Conservation (phyloP, 2,113 vertebrate species). For the Limnothrissa miodon region DNA sequence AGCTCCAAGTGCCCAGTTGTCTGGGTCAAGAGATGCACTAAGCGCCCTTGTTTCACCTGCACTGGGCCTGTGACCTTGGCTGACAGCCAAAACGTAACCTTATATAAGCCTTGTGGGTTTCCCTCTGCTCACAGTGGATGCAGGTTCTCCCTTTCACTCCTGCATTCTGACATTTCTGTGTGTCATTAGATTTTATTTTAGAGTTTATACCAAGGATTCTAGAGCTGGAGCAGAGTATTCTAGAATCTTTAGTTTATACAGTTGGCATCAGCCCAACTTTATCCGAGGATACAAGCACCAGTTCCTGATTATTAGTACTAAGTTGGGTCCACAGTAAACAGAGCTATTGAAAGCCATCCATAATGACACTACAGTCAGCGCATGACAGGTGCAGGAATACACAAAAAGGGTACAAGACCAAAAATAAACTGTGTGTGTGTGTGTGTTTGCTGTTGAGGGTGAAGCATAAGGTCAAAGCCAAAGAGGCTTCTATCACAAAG, state of each 20-base stretch:
- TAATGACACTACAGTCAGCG: too few species aligned
- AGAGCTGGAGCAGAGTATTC: too few species aligned
- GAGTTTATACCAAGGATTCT: too few species aligned
- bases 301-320: too few species aligned
- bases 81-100: not conserved
- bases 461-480: not conserved
- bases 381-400: too few species aligned
- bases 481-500: not conserved
- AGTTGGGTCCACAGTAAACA: too few species aligned
- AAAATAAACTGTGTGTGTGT: not conserved
- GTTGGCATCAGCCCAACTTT: too few species aligned
- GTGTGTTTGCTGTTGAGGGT: not conserved
- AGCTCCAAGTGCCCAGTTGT: not conserved
- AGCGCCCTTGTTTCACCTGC: not conserved
- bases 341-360: too few species aligned
- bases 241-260: too few species aligned
- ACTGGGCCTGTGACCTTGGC: not conserved
- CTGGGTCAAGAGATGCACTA: not conserved
- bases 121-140: not conserved
- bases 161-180: too few species aligned
- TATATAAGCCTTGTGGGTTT: not conserved
- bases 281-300: too few species aligned
- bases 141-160: not conserved
- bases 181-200: too few species aligned
- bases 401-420: not conserved